Percentiles rank a stretch among this genome's conserved stretches.
Evolutionary conservation across 1,140 invertebrate genomes (phyloP).

Genomic region (Coelopa frigida): DNA sequence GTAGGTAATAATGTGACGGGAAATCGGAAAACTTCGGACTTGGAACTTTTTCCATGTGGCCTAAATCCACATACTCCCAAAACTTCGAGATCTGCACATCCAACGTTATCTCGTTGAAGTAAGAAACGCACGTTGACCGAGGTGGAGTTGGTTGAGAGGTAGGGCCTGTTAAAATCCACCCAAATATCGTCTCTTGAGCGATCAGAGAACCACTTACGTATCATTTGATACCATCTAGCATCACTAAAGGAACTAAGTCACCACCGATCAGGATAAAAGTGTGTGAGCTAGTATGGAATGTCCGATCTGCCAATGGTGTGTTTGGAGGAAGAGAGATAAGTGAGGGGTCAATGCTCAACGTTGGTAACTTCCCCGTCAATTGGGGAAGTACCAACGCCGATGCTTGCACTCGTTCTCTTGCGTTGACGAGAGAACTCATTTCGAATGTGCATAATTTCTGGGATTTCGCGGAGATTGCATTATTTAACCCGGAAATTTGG

Average conservation of each 20-base stretch:
- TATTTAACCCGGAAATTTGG: too few relatives aligned
- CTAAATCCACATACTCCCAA: conserved; percentile 22
- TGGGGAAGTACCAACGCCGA: too few relatives aligned
- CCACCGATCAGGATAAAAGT: conserved; percentile 2
- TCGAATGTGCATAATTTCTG: too few relatives aligned
- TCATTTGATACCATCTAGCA: neutral
- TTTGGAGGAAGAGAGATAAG: too few relatives aligned
- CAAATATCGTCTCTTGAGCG: neutral
- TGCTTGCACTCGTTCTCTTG: too few relatives aligned
- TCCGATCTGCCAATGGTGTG: conserved; percentile 5
- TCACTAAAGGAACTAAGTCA: neutral
- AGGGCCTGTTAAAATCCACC: conserved; percentile 1
- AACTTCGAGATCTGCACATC: neutral
- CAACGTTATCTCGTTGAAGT: neutral
- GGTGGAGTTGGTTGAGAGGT: neutral
- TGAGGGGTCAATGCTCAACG: too few relatives aligned
- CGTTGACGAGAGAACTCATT: too few relatives aligned
- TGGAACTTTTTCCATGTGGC: conserved; percentile 27
- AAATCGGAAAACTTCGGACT: neutral
- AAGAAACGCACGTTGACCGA: neutral
- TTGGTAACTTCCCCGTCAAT: too few relatives aligned
- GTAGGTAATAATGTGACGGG: conserved; percentile 14
- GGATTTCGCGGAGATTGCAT: too few relatives aligned
- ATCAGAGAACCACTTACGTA: neutral
- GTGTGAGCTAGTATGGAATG: neutral